Base-by-base conservation (phyloP, 2,797 vertebrate species). In the Ctenosaura bakeri region DNA sequence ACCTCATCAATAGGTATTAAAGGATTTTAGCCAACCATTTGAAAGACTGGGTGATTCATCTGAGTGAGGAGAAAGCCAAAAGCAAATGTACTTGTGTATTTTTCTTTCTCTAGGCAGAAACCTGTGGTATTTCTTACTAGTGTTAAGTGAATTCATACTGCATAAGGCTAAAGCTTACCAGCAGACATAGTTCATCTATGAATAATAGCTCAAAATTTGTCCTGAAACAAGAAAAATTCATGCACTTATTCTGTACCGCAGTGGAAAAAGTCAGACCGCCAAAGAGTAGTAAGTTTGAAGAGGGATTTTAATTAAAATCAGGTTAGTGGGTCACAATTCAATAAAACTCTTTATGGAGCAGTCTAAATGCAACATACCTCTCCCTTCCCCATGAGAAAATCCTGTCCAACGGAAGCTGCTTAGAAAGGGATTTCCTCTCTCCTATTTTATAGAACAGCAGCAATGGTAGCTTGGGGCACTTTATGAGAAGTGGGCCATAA, bases 291-390 rank as follows among this genome's bases (percentile, higher is more conserved):
- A 91, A 14, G 29, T 82, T 88, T 91, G 90, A 90, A 92, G 95
- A 93, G 69, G n/a, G 38, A 12, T 94, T 94, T 91, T 89, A 83
- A 92, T 93, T 88, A 93, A 95, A 93, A 83, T 59, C 89, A 91
- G 88, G 88, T 91, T 95, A 96, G 94, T 80, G 79, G 91, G 91
- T 69, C 89, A 91, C 85, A 92, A 89, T 91, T 93, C 94, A 92
- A 84, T 94, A 95, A 95, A 96, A 93, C 10, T 89, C 83, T 95
- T 95, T 95, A 96, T 59, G 90, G 95, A 90, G 87, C 84, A 88
- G 46, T 90, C 95, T 93, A 94, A 94, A 92, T 64, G 66, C 91
- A 92, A 83, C 85, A 26, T 82, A 83, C 80, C 79, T 90, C 88
- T 88, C 82, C 83, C 87, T 92, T 86, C 86, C 46, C 85, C 78